phyloP scores from a whole-genome alignment of 1,140 invertebrate genomes.

The Cotesia typhae region DNA sequence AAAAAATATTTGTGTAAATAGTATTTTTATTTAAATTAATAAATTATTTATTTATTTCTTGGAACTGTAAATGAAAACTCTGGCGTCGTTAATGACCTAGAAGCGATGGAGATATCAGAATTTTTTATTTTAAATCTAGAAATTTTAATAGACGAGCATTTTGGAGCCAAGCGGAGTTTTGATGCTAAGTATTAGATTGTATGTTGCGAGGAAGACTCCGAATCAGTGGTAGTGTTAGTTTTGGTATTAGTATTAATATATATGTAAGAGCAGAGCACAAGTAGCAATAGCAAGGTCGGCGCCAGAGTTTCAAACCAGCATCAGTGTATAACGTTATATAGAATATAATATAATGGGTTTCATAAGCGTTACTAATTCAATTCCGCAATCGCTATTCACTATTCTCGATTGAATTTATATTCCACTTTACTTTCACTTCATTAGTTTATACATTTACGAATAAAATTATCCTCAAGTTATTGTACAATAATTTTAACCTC shows the following conservation, averaged over 20 bases:
- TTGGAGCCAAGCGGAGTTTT: constrained; percentile 2
- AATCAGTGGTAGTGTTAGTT: no score
- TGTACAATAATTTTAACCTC: neutral
- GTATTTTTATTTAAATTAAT: no score
- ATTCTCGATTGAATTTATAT: constrained; percentile 23
- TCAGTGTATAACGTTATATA: no score
- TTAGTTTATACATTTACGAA: constrained; percentile 17
- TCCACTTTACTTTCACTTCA: constrained; percentile 15
- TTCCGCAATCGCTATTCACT: constrained; percentile 19
- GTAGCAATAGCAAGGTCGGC: constrained; percentile 19
- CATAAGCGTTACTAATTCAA: constrained; percentile 27
- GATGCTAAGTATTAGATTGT: no score
- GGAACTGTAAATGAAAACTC: no score
- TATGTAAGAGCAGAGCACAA: no score
- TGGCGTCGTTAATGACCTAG: neutral
- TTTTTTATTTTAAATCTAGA: constrained; percentile 6
- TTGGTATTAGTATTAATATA: no score
- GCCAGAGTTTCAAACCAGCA: constrained; percentile 28
- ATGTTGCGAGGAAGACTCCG: no score
- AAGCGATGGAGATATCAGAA: constrained; percentile 12
- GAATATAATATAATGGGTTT: constrained; percentile 20
- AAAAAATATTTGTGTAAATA: neutral
- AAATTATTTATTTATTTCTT: no score
- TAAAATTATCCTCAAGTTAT: neutral
- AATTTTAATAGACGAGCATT: constrained; percentile 3